These are phyloP conservation scores for Dryas iulia DNA, from an alignment of 1,140 invertebrate genomes.

Conservation along the genomic window DNA sequence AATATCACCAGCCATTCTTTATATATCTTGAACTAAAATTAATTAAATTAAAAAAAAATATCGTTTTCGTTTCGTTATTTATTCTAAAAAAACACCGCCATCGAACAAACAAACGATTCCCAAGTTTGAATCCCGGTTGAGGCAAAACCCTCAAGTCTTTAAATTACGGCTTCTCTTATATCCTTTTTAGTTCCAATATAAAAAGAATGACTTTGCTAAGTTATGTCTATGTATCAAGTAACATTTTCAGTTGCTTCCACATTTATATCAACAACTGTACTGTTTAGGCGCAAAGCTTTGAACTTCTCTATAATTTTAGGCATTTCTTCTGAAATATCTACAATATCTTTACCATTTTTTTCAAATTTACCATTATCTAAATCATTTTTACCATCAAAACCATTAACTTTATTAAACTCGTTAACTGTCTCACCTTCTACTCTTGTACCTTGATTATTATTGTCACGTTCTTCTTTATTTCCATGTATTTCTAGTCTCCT, in stretches of 20 bases:
- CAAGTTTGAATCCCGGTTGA: slow-evolving; percentile 5
- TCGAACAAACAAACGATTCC: slow-evolving; percentile 12
- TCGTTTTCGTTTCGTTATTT: neutral
- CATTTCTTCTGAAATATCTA: neutral
- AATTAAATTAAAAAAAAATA: neutral
- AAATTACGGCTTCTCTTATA: too few relatives aligned
- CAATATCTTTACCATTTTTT: neutral
- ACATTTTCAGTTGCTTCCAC: neutral
- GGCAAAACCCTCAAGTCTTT: neutral
- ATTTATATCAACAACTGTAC: neutral
- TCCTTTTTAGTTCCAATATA: neutral
- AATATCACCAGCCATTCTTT: too few relatives aligned
- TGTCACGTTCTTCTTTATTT: neutral
- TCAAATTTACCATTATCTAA: neutral
- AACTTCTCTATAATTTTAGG: neutral
- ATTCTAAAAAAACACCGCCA: neutral
- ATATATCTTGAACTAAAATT: neutral
- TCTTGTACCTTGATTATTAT: neutral
- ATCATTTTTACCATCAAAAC: slow-evolving; percentile 3
- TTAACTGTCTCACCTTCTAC: neutral
- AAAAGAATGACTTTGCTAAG: neutral
- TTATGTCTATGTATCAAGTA: neutral
- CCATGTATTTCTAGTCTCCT: slow-evolving; percentile 36
- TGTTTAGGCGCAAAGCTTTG: neutral
- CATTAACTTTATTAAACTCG: neutral